Percentiles rank a stretch among this genome's conserved stretches.
Conservation (phyloP, 2,888 invertebrate genomes). For the Polydrusus tereticollis region DNA sequence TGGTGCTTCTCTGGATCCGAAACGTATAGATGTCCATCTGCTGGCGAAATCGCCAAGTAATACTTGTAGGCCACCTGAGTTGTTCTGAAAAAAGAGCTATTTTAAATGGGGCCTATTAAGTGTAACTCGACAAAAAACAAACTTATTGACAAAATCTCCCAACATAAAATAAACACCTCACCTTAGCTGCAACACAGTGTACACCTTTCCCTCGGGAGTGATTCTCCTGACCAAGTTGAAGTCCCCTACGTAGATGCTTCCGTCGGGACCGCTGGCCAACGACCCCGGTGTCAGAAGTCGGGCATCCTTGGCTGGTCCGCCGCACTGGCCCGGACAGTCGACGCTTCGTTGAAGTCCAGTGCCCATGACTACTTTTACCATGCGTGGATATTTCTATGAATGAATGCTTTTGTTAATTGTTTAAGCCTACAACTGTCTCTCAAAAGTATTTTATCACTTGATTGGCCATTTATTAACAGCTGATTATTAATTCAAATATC, state of each 20-base stretch:
- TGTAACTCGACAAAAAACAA: constrained; percentile 42
- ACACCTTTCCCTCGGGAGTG: constrained; percentile 90
- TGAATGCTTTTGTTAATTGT: too few species aligned
- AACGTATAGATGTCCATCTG: constrained; percentile 95
- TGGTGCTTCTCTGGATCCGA: constrained; percentile 96
- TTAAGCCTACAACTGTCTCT: too few species aligned
- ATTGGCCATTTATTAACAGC: too few species aligned
- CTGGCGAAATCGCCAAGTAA: constrained; percentile 95
- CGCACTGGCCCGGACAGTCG: constrained; percentile 88
- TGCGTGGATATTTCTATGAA: constrained; percentile 84
- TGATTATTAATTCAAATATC: too few species aligned
- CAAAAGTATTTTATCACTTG: too few species aligned
- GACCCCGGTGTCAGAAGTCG: constrained; percentile 93
- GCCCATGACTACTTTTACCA: constrained; percentile 93
- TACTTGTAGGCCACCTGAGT: constrained; percentile 98
- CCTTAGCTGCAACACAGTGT: constrained; percentile 90
- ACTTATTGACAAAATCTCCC: neutral
- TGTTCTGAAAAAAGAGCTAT: constrained; percentile 75
- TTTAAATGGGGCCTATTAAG: too few species aligned
- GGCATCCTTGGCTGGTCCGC: constrained; percentile 88
- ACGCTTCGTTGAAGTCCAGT: constrained; percentile 84
- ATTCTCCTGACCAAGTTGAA: constrained; percentile 94
- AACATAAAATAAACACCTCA: constrained; percentile 61
- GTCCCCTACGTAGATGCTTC: constrained; percentile 96
- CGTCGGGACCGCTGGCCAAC: constrained; percentile 94